Base-by-base conservation (phyloP, 2,888 invertebrate species). In the Latheticus oryzae region DNA sequence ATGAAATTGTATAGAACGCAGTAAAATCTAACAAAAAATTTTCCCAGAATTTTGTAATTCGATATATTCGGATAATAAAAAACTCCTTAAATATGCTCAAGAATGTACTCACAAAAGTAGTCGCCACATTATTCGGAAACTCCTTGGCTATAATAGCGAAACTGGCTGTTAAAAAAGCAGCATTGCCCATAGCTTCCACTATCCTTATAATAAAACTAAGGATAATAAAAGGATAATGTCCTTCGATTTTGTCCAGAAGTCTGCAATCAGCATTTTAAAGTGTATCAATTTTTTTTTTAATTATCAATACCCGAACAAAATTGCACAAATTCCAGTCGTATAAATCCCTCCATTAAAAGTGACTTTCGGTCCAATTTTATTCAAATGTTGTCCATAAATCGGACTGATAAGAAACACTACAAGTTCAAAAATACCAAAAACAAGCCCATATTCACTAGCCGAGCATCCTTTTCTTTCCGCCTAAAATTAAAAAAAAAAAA, bases 71-170 rank as follows among this genome's bases (percentile, higher is more conserved):
- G n/a, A n/a, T n/a, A n/a, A n/a, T n/a, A n/a, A n/a, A n/a, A n/a
- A n/a, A n/a, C n/a, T n/a, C n/a, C n/a, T n/a, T n/a, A n/a, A n/a
- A n/a, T n/a, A n/a, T n/a, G n/a, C n/a, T n/a, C n/a, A n/a, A 15
- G 26, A 63, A 47, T 43, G 42, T 71, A 85, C 88, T 87, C 80
- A 90, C 91, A 81, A 94, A 94, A 69, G 92, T 92, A 3, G 89
- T 89, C 0, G 91, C 91, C 0, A 93, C 88, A 71, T 90, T 89
- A 61, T 93, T 84, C 0, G 93, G 92, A 78, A 95, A 95, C 78
- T 93, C 92, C 75, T 89, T 89, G 32, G 93, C 93, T 62, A 92
- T 90, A 66, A 94, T 91, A 1, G 93, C 90, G 75, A 93, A 94
- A 65, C 90, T 89, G 0, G 93, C 92, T 0, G 93, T 93, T 23